phyloP scores from a whole-genome alignment of 2,888 invertebrate genomes.

The Trissolcus japonicus region DNA sequence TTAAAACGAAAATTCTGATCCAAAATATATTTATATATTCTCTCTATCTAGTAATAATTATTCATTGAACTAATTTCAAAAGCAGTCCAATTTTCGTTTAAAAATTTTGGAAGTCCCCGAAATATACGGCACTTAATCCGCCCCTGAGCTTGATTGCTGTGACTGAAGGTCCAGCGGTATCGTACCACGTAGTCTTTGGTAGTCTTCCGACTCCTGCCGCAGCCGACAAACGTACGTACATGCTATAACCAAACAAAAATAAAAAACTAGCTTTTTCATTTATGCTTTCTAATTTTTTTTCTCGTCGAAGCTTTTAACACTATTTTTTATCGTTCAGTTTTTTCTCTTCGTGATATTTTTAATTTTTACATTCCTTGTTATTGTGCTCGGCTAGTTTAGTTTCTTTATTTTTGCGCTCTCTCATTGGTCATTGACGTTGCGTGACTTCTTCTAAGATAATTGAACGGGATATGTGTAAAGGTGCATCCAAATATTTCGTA shows the following conservation, averaged over 20 bases:
- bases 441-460: constrained; percentile 15
- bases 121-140: neutral
- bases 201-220: neutral
- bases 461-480: neutral
- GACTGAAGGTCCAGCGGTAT: neutral
- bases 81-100: no score
- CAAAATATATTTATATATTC: no score
- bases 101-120: no score
- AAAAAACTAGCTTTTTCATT: neutral
- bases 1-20: no score
- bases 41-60: no score
- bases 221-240: neutral
- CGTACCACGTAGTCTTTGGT: neutral
- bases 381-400: neutral
- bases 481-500: neutral
- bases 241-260: neutral
- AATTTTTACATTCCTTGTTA: neutral
- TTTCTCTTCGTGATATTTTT: neutral
- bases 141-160: neutral
- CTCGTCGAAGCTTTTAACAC: neutral
- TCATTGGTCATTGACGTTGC: constrained; percentile 15
- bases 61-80: no score
- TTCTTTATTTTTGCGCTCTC: constrained; percentile 12
- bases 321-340: neutral
- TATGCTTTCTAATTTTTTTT: neutral